phyloP scores from a whole-genome alignment of 2,888 invertebrate species.

The Chirona hameri region DNA sequence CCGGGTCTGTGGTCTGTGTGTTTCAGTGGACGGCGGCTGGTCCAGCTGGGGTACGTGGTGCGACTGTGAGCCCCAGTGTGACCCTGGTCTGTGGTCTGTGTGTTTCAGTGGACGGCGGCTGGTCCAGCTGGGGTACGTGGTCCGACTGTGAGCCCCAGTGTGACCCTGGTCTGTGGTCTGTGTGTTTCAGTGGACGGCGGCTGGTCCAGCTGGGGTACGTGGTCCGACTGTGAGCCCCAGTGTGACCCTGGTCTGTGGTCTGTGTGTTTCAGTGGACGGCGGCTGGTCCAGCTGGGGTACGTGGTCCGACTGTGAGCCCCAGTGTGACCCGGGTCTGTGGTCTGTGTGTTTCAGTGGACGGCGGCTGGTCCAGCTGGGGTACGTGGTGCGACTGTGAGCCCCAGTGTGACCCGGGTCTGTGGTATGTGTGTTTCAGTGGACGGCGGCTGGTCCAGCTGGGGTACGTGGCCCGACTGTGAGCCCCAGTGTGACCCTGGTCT shows the following conservation, averaged over 20 bases:
- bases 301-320: too few relatives aligned
- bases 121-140: constrained; percentile 55
- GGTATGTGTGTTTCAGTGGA: constrained; percentile 44
- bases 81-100: constrained; percentile 47
- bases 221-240: too few relatives aligned
- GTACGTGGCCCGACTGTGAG: too few relatives aligned
- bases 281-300: too few relatives aligned
- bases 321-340: too few relatives aligned
- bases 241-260: too few relatives aligned
- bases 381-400: neutral
- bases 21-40: constrained; percentile 55
- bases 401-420: too few relatives aligned
- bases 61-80: constrained; percentile 57
- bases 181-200: constrained; percentile 48
- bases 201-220: too few relatives aligned
- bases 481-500: too few relatives aligned
- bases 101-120: constrained; percentile 52
- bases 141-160: too few relatives aligned
- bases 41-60: constrained; percentile 59
- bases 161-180: neutral
- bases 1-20: constrained; percentile 52
- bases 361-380: constrained; percentile 61
- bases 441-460: constrained; percentile 59
- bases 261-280: too few relatives aligned
- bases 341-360: constrained; percentile 46